A percentile compares a stretch with the other conserved stretches of the same genome.
phyloP scores from a whole-genome alignment of 1,140 invertebrate genomes.

The Drosophila asahinai region DNA sequence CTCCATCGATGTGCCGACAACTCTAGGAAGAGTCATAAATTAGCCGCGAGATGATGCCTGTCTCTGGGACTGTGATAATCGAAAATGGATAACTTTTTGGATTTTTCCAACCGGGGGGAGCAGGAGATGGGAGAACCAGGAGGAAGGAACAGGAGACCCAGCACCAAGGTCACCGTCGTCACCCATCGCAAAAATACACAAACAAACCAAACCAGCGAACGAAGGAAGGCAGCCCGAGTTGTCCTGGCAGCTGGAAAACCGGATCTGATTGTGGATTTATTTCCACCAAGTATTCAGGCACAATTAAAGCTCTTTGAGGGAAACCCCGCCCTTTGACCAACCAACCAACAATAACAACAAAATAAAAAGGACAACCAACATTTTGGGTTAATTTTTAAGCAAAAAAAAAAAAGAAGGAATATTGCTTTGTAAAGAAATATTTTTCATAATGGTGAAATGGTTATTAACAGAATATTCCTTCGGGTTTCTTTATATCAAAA shows the following conservation, averaged over 20 bases:
- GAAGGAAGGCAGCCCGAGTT: conserved; percentile 31
- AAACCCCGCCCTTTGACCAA: conserved; percentile 42
- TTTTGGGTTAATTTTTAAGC: conserved; percentile 25
- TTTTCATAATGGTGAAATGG: not conserved
- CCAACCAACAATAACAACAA: not conserved
- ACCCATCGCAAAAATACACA: not conserved
- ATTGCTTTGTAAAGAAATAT: conserved; percentile 6
- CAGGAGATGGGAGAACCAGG: not conserved
- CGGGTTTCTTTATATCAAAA: not conserved
- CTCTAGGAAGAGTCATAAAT: conserved; percentile 62
- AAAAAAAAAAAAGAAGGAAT: conserved; percentile 3
- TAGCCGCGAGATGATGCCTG: conserved; percentile 48
- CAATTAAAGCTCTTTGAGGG: conserved; percentile 54
- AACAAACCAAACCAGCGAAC: conserved; percentile 9
- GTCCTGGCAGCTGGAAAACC: conserved; percentile 54
- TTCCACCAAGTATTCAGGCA: conserved; percentile 37
- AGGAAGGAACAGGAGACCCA: conserved; percentile 11
- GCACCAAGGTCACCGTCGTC: conserved; percentile 22
- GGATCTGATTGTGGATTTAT: conserved; percentile 41
- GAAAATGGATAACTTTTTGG: conserved; percentile 56
- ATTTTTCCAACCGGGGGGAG: conserved; percentile 14
- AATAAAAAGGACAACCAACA: conserved; percentile 44
- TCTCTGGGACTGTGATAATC: conserved; percentile 44
- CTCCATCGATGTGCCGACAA: conserved; percentile 47
- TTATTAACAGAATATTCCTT: not conserved